Base-by-base conservation (phyloP, 2,888 invertebrate species). In the Drosophila paramelanica region DNA sequence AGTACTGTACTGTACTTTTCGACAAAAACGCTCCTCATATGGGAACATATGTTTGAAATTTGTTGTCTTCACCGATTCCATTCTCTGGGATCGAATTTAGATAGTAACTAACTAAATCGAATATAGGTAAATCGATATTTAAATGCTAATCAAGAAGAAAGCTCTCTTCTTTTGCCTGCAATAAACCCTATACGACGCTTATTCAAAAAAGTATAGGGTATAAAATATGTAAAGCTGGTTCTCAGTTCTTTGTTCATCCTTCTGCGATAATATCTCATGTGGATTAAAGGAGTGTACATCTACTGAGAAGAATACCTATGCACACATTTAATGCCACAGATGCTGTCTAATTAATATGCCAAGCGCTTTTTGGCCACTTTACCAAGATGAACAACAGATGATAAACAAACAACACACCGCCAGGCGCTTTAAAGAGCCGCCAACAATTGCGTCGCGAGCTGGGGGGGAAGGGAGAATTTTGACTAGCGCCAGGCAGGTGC, bases 281-380 rank as follows among this genome's bases (percentile, higher is more conserved):
- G 11, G 14, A 33, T 45, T 51, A 46, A 46, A 51, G 49, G 38
- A 27, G 41, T 42, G 33, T 23, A 23, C 23, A 3, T 23, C 4
- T 23, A 23, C 23, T 23, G 4, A 23, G 23, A 23, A 23, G 4
- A 23, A 23, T 42, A 10, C 8, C 25, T 14, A 6, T 23, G 11
- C 20, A n/a, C 36, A 7, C 5, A 3, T 10, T n/a, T 20, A 11
- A 14, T 50, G 5, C 10, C n/a, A 13, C 39, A 51, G 20, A 31
- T 56, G 64, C 51, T 25, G 7, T 0, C 73, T 72, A 47, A 53
- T 83, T 78, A 65, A 23, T 70, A 83, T 83, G 81, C 73, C 66
- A 69, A 47, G 14, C 67, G 27, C 31, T 45, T 58, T 42, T 43
- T 11, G 14, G 10, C 13, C 1, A 7, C 39, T 23, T 42, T 14